Conservation (phyloP, 2,797 vertebrate species). For the Molossus molossus region DNA sequence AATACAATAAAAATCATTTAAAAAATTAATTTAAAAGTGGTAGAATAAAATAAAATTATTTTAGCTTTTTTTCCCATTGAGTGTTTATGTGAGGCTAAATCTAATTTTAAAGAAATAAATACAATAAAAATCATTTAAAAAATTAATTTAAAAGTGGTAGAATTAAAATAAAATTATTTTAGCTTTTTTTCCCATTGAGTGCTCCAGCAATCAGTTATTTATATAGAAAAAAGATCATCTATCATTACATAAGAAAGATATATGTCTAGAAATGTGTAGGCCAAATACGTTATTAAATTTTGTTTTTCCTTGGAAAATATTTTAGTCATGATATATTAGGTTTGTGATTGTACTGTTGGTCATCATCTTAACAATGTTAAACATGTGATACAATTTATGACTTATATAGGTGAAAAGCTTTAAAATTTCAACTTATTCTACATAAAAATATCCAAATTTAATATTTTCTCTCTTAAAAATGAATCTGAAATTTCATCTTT, state of each 20-base stretch:
- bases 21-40: too few relatives aligned
- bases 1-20: neutral
- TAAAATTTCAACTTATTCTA: constrained; percentile 1
- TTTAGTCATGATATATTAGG: neutral
- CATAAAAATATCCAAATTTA: neutral
- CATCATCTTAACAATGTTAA: constrained; percentile 3
- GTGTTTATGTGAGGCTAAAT: neutral
- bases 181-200: neutral
- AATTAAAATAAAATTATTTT: constrained; percentile 5
- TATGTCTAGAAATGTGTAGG: neutral
- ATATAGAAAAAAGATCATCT: neutral
- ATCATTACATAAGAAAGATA: neutral
- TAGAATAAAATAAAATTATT: too few relatives aligned
- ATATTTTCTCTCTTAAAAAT: constrained; percentile 1
- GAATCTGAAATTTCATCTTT: neutral
- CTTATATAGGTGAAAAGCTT: neutral
- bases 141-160: neutral
- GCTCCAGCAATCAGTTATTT: neutral
- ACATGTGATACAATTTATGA: neutral
- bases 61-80: too few relatives aligned
- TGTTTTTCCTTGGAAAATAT: neutral
- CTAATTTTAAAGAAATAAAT: constrained; percentile 8
- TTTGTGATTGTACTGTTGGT: neutral
- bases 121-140: neutral
- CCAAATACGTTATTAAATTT: neutral